Base-by-base conservation (phyloP, 2,113 vertebrate species). In the Pleuronectes platessa region DNA sequence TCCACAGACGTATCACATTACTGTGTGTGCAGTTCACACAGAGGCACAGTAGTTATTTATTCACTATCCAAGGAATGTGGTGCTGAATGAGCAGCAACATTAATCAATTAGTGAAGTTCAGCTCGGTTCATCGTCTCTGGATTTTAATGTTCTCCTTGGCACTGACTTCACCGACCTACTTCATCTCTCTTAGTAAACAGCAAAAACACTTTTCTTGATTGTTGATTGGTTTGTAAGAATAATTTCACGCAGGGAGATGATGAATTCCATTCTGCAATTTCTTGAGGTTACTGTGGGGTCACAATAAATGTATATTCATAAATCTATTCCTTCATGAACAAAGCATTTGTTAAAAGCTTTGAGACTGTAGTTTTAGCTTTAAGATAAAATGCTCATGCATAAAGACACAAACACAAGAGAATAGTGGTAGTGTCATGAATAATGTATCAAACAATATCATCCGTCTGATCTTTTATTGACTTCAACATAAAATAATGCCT, bases 201-300 rank as follows among this genome's bases (percentile, higher is more conserved):
- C 8, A 24, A n/a, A 45, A 47, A 12, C 18, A 47, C 13, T 60
- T 59, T 58, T 15, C 51, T 68, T 27, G 20, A 49, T 49, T 65
- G 14, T 45, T 42, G 70, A 54, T 67, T 13, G 15, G 31, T 55
- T 66, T 73, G 37, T 23, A 18, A 64, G 68, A 61, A 37, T 59
- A 61, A 76, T 74, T 71, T 80, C 59, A 68, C 61, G 62, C 68
- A 24, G 8, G 18, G 26, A 69, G 79, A 54, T 31, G 27, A 42
- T 62, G 2, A 49, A 45, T 59, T 59, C 15, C 20, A 64, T 73
- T 69, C 18, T n/a, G 27, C 21, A 53, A 24, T 45, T 42, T 71
- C 51, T 40, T 27, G 62, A 63, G 56, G 71, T 21, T 42, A 13
- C 17, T 1, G 27, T 1, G 0, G 0, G 15, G 54, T 35, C 61